Evolutionary conservation across 2,797 vertebrate species (phyloP), one percentile per base, ranked within the genome.

Genomic region (Gila robusta): DNA sequence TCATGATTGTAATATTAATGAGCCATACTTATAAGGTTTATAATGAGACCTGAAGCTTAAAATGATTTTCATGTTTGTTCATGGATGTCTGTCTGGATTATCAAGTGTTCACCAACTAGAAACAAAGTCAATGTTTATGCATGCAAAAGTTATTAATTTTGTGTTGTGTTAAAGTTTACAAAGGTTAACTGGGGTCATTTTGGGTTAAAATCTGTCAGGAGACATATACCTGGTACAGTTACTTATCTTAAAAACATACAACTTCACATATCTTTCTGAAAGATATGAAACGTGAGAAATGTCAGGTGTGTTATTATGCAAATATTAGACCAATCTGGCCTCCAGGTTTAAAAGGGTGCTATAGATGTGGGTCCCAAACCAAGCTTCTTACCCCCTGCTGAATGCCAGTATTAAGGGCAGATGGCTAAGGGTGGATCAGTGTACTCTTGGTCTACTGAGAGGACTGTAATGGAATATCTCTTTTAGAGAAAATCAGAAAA

Each of bases 341-440:
- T 64, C 11, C n/a, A 41, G 72, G 26, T 69, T 86, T 86, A 67
- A 80, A 79, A 86, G 41, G 41, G 82, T 84, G 86, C 86, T 87
- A 86, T 64, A 87, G 83, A 90, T 74, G 70, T 84, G 88, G 85
- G 56, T 83, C 90, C 86, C 87, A 79, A 66, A 74, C n/a, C 52
- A 89, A 94, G 91, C 92, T 83, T 93, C 91, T 92, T 92, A 91
- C 88, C 88, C 89, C 90, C 88, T 59, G 79, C 79, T 81, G 82
- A 87, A 39, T 54, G 79, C 44, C 85, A 82, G 88, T 90, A 91
- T 91, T 91, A 90, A 89, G 89, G 89, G 86, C 92, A 93, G 89
- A 92, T 89, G 91, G 87, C 88, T 89, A 83, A 89, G 86, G 71
- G 73, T 82, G 90, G 91, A 91, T 93, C 89, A 91, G 79, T 8